Percentiles rank a stretch among this genome's conserved stretches.
Evolutionary conservation across 92 coral and sea anemone genomes (phyloP).

Genomic region (Chrysogorgia sp.): DNA sequence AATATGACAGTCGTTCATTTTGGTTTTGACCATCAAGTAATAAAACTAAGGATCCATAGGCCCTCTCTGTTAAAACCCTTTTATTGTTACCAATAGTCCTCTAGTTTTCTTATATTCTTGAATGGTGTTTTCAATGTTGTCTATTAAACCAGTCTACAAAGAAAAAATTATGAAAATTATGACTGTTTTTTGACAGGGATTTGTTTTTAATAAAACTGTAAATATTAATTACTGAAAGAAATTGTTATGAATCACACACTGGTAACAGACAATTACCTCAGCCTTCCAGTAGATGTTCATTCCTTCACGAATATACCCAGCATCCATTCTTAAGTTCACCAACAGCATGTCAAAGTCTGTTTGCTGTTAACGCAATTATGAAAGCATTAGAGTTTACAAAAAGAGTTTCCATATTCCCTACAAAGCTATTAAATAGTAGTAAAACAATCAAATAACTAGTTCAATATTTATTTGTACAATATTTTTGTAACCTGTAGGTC

Average conservation of each 20-base stretch:
- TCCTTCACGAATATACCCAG: constrained; percentile 91
- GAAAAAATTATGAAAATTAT: neutral
- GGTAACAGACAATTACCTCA: constrained; percentile 63
- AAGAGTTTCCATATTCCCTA: too few relatives aligned
- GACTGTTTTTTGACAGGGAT: neutral
- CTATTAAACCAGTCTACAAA: constrained; percentile 80
- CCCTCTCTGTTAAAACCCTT: too few relatives aligned
- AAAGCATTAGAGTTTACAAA: neutral
- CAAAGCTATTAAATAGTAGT: too few relatives aligned
- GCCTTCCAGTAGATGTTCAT: constrained; percentile 89
- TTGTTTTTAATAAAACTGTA: too few relatives aligned
- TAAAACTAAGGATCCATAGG: too few relatives aligned
- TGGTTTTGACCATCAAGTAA: neutral
- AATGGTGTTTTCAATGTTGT: constrained; percentile 82
- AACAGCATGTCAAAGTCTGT: constrained; percentile 98
- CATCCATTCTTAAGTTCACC: constrained; percentile 94
- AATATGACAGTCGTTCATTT: neutral
- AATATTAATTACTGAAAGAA: neutral
- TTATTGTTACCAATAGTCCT: constrained; percentile 72
- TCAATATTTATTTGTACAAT: too few relatives aligned
- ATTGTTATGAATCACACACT: neutral
- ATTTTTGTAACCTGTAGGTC: constrained; percentile 80
- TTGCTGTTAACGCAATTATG: constrained; percentile 63
- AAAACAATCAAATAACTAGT: too few relatives aligned
- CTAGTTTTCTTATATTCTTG: constrained; percentile 92